Conservation (phyloP, 2,888 invertebrate species). For the Papilio gigon region DNA sequence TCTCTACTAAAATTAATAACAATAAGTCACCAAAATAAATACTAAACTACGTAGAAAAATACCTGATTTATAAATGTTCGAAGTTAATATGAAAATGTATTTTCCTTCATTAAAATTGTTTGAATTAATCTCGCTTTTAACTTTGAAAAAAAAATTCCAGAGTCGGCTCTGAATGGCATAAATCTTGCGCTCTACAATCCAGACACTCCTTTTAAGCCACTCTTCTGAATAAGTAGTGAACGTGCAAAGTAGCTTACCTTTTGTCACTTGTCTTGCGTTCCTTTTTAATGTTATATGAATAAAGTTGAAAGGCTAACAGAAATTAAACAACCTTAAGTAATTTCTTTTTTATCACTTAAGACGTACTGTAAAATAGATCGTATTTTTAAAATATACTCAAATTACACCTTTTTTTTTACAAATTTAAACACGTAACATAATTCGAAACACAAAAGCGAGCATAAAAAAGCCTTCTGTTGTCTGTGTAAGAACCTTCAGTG, state of each 20-base stretch:
- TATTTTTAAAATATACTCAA: too few relatives aligned
- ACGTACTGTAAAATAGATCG: background rate
- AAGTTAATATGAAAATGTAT: background rate
- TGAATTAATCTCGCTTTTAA: conserved; percentile 13
- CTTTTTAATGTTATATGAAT: background rate
- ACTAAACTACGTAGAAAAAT: background rate
- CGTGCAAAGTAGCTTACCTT: conserved; percentile 9
- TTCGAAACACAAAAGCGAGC: too few relatives aligned
- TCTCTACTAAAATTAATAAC: too few relatives aligned
- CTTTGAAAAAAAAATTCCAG: conserved; percentile 1
- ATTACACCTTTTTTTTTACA: too few relatives aligned
- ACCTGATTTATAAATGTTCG: background rate
- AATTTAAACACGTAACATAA: too few relatives aligned
- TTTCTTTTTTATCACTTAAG: background rate
- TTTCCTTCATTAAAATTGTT: conserved; percentile 15
- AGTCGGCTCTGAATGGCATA: conserved; percentile 9
- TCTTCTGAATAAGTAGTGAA: conserved; percentile 1
- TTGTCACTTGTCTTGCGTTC: conserved; percentile 17
- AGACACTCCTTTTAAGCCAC: conserved; percentile 6
- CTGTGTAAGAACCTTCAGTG: too few relatives aligned
- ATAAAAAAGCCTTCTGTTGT: too few relatives aligned
- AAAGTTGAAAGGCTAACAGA: background rate
- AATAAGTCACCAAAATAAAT: background rate
- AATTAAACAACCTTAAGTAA: background rate
- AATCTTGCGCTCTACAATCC: conserved; percentile 7